Percentiles rank a stretch among this genome's conserved stretches.
phyloP scores from a whole-genome alignment of 2,797 vertebrate species.

The Centroberyx gerrardi region DNA sequence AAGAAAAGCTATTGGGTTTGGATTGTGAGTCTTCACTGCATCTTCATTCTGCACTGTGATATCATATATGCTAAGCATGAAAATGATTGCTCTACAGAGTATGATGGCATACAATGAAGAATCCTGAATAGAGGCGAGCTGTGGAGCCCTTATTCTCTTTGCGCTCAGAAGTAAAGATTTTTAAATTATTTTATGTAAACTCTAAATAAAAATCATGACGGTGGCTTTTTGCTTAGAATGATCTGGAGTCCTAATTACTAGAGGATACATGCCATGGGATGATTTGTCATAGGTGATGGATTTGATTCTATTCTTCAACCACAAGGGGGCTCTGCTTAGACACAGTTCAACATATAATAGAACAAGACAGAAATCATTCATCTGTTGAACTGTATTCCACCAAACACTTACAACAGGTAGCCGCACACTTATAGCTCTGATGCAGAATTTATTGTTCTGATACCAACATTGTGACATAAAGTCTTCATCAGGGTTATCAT shows the following conservation, averaged over 20 bases:
- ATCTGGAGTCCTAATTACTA: neutral
- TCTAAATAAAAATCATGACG: neutral
- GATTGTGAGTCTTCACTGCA: neutral
- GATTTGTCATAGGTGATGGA: neutral
- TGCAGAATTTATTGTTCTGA: no score
- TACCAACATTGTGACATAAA: no score
- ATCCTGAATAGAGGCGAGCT: neutral
- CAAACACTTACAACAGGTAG: no score
- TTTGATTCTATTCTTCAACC: conserved; percentile 9
- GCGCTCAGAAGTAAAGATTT: neutral
- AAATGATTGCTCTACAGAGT: neutral
- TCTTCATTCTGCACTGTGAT: neutral
- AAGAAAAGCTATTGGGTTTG: neutral
- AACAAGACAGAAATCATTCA: neutral
- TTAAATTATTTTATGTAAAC: neutral
- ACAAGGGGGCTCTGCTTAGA: conserved; percentile 51
- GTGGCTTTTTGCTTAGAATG: neutral
- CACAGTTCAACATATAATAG: conserved; percentile 9
- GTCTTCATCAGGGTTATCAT: no score
- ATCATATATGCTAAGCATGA: neutral
- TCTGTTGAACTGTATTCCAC: no score
- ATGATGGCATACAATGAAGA: neutral
- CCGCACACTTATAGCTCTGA: no score
- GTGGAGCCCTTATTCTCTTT: no score
- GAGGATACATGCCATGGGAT: neutral